phyloP scores from a whole-genome alignment of 92 coral and sea anemone species.

The Chrysogorgia sp. region DNA sequence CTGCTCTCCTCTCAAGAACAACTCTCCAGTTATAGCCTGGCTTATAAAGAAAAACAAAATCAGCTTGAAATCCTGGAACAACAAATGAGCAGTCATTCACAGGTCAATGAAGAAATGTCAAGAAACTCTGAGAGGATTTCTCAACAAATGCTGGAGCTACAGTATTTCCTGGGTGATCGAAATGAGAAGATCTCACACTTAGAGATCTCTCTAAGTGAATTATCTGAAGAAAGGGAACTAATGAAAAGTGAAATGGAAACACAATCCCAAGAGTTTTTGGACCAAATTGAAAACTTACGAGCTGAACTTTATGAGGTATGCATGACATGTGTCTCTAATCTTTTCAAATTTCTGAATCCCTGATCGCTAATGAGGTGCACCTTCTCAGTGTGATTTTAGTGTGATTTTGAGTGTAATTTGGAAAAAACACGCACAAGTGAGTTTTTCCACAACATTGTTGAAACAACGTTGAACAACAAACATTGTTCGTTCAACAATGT shows the following conservation, averaged over 20 bases:
- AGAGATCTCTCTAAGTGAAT: slow-evolving; percentile 13
- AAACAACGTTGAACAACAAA: no score
- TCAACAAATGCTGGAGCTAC: slow-evolving; percentile 52
- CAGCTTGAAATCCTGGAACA: slow-evolving; percentile 61
- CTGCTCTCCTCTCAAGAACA: slow-evolving; percentile 73
- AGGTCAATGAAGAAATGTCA: slow-evolving; percentile 52
- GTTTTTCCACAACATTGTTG: no score
- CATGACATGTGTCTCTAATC: neutral
- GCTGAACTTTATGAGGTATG: slow-evolving; percentile 77
- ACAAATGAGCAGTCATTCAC: slow-evolving; percentile 52
- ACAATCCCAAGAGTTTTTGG: slow-evolving; percentile 81
- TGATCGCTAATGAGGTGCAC: no score
- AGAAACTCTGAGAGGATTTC: slow-evolving; percentile 74
- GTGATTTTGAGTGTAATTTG: no score
- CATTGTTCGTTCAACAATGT: no score
- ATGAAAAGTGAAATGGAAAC: slow-evolving; percentile 69
- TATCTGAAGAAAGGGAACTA: slow-evolving; percentile 60
- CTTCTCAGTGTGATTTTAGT: no score
- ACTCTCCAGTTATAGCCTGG: slow-evolving; percentile 66
- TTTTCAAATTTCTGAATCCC: neutral
- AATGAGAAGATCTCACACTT: slow-evolving; percentile 27
- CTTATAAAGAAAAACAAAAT: slow-evolving; percentile 65
- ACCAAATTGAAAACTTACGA: slow-evolving; percentile 73
- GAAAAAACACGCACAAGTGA: no score
- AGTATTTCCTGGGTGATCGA: slow-evolving; percentile 19